Evolutionary conservation across 2,797 vertebrate genomes (phyloP).

Genomic region (Glyptemys insculpta): DNA sequence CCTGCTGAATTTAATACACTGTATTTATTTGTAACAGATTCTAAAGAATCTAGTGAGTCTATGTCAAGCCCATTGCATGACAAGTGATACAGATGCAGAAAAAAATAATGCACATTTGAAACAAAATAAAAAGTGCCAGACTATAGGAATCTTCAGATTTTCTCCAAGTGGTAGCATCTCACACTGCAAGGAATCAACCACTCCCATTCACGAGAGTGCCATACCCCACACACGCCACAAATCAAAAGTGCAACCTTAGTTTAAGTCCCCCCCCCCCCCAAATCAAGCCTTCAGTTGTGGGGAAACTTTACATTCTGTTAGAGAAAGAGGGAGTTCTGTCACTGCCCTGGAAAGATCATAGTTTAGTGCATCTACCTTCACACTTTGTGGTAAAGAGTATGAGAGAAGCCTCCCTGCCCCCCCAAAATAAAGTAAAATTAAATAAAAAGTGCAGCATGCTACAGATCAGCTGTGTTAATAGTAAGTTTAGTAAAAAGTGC

Average conservation of each 20-base stretch:
- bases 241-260: slow-evolving; percentile 65
- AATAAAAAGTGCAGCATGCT: background rate
- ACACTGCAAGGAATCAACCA: slow-evolving; percentile 68
- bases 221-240: slow-evolving; percentile 45
- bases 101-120: slow-evolving; percentile 68
- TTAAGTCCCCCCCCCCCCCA: background rate
- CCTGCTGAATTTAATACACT: slow-evolving; percentile 73
- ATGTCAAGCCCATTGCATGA: slow-evolving; percentile 77
- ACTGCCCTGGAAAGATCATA: background rate
- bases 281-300: slow-evolving; percentile 10
- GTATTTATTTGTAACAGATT: slow-evolving; percentile 82
- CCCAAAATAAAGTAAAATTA: background rate
- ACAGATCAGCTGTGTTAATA: background rate
- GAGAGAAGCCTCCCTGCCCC: background rate
- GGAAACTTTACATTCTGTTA: slow-evolving; percentile 4
- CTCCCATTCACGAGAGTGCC: slow-evolving; percentile 56
- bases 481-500: background rate
- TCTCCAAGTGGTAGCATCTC: slow-evolving; percentile 60
- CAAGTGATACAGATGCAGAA: slow-evolving; percentile 74
- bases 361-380: background rate
- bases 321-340: slow-evolving; percentile 30
- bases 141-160: slow-evolving; percentile 61
- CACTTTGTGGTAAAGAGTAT: background rate
- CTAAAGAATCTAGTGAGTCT: slow-evolving; percentile 81
- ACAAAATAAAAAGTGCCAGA: slow-evolving; percentile 62